Percentiles rank a stretch among this genome's conserved stretches.
Evolutionary conservation across 2,797 vertebrate genomes (phyloP).

Genomic region (Zalophus californianus): DNA sequence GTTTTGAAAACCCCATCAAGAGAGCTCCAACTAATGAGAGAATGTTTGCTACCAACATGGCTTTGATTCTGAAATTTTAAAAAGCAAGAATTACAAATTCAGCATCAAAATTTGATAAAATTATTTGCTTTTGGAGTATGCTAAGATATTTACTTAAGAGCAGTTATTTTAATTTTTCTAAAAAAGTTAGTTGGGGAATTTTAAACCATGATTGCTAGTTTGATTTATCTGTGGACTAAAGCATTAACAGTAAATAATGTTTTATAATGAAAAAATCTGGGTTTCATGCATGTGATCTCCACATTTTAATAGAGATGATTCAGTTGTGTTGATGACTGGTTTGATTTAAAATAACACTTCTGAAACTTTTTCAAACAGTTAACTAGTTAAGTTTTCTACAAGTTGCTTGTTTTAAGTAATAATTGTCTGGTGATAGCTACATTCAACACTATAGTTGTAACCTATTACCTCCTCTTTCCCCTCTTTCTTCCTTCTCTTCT

Average conservation of each 20-base stretch:
- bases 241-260: neutral
- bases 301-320: slow-evolving; percentile 23
- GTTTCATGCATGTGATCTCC: neutral
- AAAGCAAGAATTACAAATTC: slow-evolving; percentile 62
- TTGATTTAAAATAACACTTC: neutral
- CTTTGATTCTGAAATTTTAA: slow-evolving; percentile 92
- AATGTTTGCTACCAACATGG: slow-evolving; percentile 93
- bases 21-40: slow-evolving; percentile 94
- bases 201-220: neutral
- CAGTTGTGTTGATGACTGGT: neutral
- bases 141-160: slow-evolving; percentile 30
- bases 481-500: neutral
- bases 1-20: slow-evolving; percentile 93
- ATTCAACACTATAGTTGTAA: slow-evolving; percentile 9
- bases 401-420: neutral
- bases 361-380: neutral
- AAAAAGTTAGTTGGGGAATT: neutral
- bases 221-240: neutral
- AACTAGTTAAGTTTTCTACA: neutral
- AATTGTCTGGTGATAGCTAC: neutral
- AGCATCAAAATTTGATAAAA: slow-evolving; percentile 40
- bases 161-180: slow-evolving; percentile 34
- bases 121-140: slow-evolving; percentile 42
- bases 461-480: neutral
- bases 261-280: neutral